These are phyloP conservation scores for Callinectes sapidus DNA, from an alignment of 2,888 invertebrate species.

Conservation along the genomic window DNA sequence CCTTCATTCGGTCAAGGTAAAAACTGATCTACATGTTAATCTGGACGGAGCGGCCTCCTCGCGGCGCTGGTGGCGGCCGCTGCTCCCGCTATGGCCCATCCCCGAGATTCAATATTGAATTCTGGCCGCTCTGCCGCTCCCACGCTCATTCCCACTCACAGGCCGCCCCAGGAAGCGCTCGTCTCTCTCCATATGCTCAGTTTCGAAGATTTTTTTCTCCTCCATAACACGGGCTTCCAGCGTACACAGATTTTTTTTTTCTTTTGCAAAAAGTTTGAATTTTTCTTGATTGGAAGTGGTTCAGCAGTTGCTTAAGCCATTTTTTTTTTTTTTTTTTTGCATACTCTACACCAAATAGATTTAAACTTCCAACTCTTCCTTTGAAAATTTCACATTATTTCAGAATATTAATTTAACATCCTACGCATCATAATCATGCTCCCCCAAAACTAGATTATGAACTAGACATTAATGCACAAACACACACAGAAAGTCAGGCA, in stretches of 20 bases:
- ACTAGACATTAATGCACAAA: background rate
- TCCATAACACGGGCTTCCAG: slow-evolving; percentile 15
- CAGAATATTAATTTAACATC: background rate
- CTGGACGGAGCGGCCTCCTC: slow-evolving; percentile 36
- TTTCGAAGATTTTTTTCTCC: slow-evolving; percentile 35
- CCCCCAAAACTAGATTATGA: too few relatives aligned
- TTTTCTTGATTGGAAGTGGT: slow-evolving; percentile 27
- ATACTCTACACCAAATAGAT: background rate
- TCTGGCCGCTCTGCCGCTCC: slow-evolving; percentile 42
- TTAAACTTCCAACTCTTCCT: background rate
- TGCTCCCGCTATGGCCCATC: slow-evolving; percentile 49
- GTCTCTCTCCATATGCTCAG: slow-evolving; percentile 37
- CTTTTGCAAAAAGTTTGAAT: background rate
- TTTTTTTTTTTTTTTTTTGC: background rate
- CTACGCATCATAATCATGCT: too few relatives aligned
- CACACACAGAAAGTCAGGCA: too few relatives aligned
- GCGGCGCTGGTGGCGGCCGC: slow-evolving; percentile 41
- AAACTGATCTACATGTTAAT: slow-evolving; percentile 52
- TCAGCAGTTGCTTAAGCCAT: background rate
- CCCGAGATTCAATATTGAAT: slow-evolving; percentile 52
- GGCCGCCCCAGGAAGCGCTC: slow-evolving; percentile 37
- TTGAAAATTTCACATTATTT: background rate
- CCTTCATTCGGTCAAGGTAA: slow-evolving; percentile 19
- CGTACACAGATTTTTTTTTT: slow-evolving; percentile 32
- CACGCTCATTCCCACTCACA: slow-evolving; percentile 47